Percentiles rank a stretch among this genome's conserved stretches.
Evolutionary conservation across 2,888 invertebrate genomes (phyloP).

Genomic region (Tetragonisca angustula): DNA sequence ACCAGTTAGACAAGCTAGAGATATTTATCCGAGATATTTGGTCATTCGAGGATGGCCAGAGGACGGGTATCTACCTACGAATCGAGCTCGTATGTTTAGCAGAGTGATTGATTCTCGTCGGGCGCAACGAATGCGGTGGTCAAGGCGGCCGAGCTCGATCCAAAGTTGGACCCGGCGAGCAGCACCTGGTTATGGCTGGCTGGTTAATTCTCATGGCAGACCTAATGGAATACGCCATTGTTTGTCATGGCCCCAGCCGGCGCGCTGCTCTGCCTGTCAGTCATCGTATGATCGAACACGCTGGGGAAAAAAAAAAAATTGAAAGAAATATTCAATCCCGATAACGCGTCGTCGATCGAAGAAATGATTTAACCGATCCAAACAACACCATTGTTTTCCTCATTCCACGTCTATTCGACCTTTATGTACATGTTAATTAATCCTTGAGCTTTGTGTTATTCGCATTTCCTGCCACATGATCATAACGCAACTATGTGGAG

Average conservation of each 20-base stretch:
- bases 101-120: slow-evolving; percentile 73
- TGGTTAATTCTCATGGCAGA: slow-evolving; percentile 26
- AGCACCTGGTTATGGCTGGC: slow-evolving; percentile 47
- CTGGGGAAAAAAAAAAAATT: neutral
- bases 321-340: neutral
- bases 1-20: slow-evolving; percentile 62
- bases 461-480: neutral
- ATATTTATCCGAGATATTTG: slow-evolving; percentile 61
- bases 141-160: slow-evolving; percentile 38
- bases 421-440: neutral
- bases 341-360: slow-evolving; percentile 4
- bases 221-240: slow-evolving; percentile 48
- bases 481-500: neutral
- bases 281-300: slow-evolving; percentile 33
- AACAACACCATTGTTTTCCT: neutral
- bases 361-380: slow-evolving; percentile 14
- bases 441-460: neutral
- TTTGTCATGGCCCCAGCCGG: slow-evolving; percentile 41
- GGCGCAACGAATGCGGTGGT: slow-evolving; percentile 69
- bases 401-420: neutral
- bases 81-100: slow-evolving; percentile 54
- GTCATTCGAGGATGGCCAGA: slow-evolving; percentile 43
- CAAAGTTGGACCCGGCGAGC: slow-evolving; percentile 36
- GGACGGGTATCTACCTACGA: slow-evolving; percentile 43
- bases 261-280: slow-evolving; percentile 16